A percentile compares a stretch with the other conserved stretches of the same genome.
Conservation (phyloP, 53 echinoderm and acorn worm genomes). For the Zoroaster sp. region DNA sequence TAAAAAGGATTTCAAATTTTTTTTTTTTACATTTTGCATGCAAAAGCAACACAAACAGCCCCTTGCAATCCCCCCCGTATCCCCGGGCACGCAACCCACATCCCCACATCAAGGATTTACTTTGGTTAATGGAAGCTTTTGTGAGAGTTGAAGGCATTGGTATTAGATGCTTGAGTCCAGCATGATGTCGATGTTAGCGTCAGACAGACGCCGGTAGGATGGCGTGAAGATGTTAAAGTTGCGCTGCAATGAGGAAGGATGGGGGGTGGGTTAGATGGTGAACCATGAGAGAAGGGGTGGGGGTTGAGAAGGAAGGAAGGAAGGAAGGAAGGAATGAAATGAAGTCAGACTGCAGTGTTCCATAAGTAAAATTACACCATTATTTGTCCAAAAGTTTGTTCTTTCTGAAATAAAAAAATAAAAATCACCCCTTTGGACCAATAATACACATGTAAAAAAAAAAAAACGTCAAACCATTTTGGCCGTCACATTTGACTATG, state of each 20-base stretch:
- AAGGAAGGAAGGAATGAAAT: conserved; percentile 27
- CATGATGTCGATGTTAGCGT: conserved; percentile 51
- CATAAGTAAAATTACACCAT: not conserved
- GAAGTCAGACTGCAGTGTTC: conserved; percentile 5
- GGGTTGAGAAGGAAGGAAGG: not conserved
- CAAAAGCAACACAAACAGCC: not conserved
- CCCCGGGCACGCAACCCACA: not conserved
- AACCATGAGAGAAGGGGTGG: not conserved
- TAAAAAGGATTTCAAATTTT: not conserved
- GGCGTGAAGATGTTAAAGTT: conserved; percentile 41
- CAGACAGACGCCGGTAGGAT: conserved; percentile 50
- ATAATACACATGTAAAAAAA: too few relatives aligned
- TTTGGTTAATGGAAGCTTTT: conserved; percentile 39
- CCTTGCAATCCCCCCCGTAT: not conserved
- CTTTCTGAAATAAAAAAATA: not conserved
- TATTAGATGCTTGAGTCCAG: conserved; percentile 50
- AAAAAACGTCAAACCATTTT: too few relatives aligned
- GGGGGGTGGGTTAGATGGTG: not conserved
- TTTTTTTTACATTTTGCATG: not conserved
- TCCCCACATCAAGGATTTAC: conserved; percentile 30
- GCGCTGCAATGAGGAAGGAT: conserved; percentile 17
- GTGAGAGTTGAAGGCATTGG: not conserved
- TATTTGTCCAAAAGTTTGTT: not conserved
- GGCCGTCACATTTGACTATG: too few relatives aligned
- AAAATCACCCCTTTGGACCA: too few relatives aligned